Evolutionary conservation across 2,113 vertebrate species (phyloP).

Genomic region (Labrus mixtus): DNA sequence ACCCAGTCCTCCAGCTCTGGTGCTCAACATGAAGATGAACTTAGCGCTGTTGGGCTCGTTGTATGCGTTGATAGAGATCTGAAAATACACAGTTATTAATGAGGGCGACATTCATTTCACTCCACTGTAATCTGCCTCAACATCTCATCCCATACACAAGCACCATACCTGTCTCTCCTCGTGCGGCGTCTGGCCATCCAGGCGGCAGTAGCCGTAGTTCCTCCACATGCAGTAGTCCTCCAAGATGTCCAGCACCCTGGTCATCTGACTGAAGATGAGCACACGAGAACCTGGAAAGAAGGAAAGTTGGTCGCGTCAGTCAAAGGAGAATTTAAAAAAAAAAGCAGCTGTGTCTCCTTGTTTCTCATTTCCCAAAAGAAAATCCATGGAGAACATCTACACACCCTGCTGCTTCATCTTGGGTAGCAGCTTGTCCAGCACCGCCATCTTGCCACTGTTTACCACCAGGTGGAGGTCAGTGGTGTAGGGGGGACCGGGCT

Average conservation of each 20-base stretch:
- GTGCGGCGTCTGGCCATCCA: conserved; percentile 97
- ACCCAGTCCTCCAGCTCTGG: conserved; percentile 95
- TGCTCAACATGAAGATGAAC: conserved; percentile 98
- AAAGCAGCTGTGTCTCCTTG: no score
- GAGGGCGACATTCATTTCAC: not conserved
- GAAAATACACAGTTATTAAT: conserved; percentile 20
- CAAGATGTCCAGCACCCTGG: conserved; percentile 96
- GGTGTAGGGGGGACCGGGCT: conserved; percentile 96
- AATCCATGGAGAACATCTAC: not conserved
- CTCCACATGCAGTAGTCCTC: conserved; percentile 99
- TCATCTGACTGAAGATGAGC: conserved; percentile 99
- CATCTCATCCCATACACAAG: not conserved
- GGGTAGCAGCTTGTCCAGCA: conserved; percentile 94
- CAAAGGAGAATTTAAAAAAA: not conserved
- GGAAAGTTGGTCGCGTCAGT: not conserved
- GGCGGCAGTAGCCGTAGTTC: conserved; percentile 93
- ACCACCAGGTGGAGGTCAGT: conserved; percentile 97
- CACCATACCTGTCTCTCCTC: conserved; percentile 94
- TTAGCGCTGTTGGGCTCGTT: conserved; percentile 95
- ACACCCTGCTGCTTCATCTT: conserved; percentile 95
- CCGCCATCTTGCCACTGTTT: conserved; percentile 98
- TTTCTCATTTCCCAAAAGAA: not conserved
- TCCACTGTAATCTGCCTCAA: no score
- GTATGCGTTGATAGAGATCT: conserved; percentile 95
- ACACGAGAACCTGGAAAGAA: conserved; percentile 89